Percentiles rank a stretch among this genome's conserved stretches.
These are phyloP conservation scores for Bryconaethiops microstoma DNA, from an alignment of 2,797 vertebrate species.

Conservation along the genomic window DNA sequence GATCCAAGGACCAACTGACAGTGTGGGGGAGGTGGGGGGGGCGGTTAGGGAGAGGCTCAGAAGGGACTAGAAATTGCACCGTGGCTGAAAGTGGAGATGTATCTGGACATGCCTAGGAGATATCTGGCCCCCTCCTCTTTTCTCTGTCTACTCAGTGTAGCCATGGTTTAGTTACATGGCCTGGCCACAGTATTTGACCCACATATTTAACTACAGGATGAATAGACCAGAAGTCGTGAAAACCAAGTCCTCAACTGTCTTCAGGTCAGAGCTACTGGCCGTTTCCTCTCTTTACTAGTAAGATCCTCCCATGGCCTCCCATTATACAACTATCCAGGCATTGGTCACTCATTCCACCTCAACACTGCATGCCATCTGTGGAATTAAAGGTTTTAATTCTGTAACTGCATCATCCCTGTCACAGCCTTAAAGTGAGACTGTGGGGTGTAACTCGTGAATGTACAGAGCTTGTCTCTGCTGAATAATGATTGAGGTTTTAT, in stretches of 20 bases:
- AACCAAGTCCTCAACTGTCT: slow-evolving; percentile 26
- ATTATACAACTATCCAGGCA: not conserved
- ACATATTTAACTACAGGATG: slow-evolving; percentile 58
- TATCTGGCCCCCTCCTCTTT: slow-evolving; percentile 63
- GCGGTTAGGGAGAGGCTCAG: slow-evolving; percentile 47
- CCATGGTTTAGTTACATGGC: slow-evolving; percentile 59
- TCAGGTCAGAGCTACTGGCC: slow-evolving; percentile 4
- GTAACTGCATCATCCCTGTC: not conserved
- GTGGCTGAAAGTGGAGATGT: slow-evolving; percentile 81
- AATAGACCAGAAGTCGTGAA: slow-evolving; percentile 44
- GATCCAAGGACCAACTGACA: slow-evolving; percentile 67
- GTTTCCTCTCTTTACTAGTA: slow-evolving; percentile 10
- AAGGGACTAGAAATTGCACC: slow-evolving; percentile 76
- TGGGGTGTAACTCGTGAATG: not conserved
- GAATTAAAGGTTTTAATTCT: slow-evolving; percentile 19
- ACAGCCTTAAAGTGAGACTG: not conserved
- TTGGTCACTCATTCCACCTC: not conserved
- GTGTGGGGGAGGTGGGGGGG: slow-evolving; percentile 54
- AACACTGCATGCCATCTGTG: not conserved
- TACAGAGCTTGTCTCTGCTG: not conserved
- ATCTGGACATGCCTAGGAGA: slow-evolving; percentile 74
- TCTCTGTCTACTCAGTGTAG: slow-evolving; percentile 10
- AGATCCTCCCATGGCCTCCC: not conserved
- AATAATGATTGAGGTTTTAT: not conserved
- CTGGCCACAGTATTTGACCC: slow-evolving; percentile 63